These are phyloP conservation scores for Cossypha caffra DNA, from an alignment of 2,797 vertebrate species.

Conservation along the genomic window DNA sequence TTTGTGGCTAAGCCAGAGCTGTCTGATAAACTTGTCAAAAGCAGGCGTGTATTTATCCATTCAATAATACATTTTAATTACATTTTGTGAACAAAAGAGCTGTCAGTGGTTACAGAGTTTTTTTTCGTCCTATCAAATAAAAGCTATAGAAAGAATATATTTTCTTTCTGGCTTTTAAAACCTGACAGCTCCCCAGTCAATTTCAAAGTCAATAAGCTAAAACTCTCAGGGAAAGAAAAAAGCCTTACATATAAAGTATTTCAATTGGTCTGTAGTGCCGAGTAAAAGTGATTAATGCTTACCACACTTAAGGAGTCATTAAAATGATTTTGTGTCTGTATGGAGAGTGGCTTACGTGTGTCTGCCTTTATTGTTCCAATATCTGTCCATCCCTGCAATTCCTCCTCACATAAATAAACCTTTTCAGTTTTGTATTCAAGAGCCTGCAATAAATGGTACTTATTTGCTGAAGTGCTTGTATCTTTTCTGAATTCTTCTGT, in stretches of 20 bases:
- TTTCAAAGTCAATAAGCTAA: neutral
- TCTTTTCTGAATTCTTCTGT: neutral
- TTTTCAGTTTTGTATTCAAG: neutral
- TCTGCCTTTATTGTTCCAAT: neutral
- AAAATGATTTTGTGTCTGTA: neutral
- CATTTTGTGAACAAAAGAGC: neutral
- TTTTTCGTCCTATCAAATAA: neutral
- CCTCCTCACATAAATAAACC: neutral
- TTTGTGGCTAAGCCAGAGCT: neutral
- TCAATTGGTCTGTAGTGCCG: neutral
- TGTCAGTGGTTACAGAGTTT: neutral
- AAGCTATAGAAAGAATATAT: neutral
- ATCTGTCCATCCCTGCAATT: neutral
- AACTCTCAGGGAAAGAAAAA: neutral
- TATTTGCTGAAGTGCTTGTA: neutral
- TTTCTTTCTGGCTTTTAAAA: conserved; percentile 2
- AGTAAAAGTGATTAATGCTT: neutral
- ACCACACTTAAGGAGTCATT: neutral
- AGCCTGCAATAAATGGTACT: neutral
- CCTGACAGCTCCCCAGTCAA: neutral
- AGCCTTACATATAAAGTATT: neutral
- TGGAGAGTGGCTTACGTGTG: neutral
- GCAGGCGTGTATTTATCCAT: neutral
- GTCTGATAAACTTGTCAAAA: neutral
- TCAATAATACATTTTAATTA: neutral